phyloP scores from a whole-genome alignment of 2,888 invertebrate species.

The Lepetodrilus schrolli region DNA sequence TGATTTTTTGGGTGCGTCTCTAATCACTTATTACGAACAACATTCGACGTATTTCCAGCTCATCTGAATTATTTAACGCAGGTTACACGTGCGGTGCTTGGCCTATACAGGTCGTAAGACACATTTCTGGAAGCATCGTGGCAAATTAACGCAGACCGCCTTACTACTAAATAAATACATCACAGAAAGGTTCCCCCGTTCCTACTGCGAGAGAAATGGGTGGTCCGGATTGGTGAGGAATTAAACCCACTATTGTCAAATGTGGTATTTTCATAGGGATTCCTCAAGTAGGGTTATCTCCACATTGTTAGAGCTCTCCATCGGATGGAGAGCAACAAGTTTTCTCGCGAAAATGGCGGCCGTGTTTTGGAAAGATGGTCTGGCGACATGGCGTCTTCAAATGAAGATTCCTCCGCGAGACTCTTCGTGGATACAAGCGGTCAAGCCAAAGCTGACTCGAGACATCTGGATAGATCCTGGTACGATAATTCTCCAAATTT shows the following conservation, averaged over 20 bases:
- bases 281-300: constrained; percentile 9
- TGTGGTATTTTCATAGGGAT: constrained; percentile 21
- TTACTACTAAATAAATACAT: constrained; percentile 15
- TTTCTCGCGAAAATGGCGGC: constrained; percentile 9
- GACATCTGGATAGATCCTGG: no score
- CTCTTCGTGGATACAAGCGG: not conserved
- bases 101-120: not conserved
- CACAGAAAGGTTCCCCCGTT: constrained; percentile 7
- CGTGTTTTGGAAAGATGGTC: not conserved
- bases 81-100: not conserved
- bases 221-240: constrained; percentile 22
- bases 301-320: not conserved
- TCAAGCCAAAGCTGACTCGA: no score
- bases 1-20: no score
- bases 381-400: constrained; percentile 1
- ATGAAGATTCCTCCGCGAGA: not conserved
- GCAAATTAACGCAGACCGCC: constrained; percentile 7
- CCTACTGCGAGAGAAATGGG: not conserved
- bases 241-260: constrained; percentile 19
- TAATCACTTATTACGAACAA: no score
- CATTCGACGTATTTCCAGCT: no score
- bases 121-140: constrained; percentile 8
- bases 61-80: no score
- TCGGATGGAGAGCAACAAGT: not conserved
- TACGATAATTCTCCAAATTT: no score